phyloP scores from a whole-genome alignment of 2,113 vertebrate genomes.

The Piaya cayana region DNA sequence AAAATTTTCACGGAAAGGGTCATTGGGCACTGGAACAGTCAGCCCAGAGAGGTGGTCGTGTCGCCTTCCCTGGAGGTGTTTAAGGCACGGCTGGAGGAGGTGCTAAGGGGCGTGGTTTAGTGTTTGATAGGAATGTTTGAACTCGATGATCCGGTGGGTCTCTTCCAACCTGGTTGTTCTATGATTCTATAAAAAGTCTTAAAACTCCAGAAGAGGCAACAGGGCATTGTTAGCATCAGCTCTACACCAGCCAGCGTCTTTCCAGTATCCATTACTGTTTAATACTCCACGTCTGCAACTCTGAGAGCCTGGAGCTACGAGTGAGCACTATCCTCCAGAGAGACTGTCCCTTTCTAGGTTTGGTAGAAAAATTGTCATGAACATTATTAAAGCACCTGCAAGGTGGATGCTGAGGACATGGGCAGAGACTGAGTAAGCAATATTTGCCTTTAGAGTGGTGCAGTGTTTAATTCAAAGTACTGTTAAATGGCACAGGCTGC shows the following conservation, averaged over 20 bases:
- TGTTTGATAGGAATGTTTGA: too few relatives aligned
- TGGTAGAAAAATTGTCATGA: neutral
- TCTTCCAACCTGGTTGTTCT: too few relatives aligned
- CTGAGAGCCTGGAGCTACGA: neutral
- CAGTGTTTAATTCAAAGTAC: neutral
- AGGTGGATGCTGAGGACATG: rapidly evolving
- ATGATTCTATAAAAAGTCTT: too few relatives aligned
- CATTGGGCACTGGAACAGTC: too few relatives aligned
- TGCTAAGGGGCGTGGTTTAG: too few relatives aligned
- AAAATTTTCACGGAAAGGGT: too few relatives aligned
- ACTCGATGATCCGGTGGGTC: too few relatives aligned
- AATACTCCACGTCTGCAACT: rapidly evolving
- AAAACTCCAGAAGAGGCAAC: neutral
- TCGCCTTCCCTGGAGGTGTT: too few relatives aligned
- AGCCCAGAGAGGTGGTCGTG: too few relatives aligned
- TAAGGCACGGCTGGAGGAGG: too few relatives aligned
- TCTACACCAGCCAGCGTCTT: neutral
- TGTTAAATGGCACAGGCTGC: rapidly evolving
- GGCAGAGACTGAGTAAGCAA: neutral
- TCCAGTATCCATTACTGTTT: neutral
- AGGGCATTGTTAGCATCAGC: neutral
- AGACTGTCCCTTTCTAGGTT: neutral
- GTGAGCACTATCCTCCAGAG: neutral
- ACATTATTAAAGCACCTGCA: neutral
- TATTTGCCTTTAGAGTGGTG: neutral